Evolutionary conservation across 2,797 vertebrate genomes (phyloP).

Genomic region (Xiphorhynchus erythropygius): DNA sequence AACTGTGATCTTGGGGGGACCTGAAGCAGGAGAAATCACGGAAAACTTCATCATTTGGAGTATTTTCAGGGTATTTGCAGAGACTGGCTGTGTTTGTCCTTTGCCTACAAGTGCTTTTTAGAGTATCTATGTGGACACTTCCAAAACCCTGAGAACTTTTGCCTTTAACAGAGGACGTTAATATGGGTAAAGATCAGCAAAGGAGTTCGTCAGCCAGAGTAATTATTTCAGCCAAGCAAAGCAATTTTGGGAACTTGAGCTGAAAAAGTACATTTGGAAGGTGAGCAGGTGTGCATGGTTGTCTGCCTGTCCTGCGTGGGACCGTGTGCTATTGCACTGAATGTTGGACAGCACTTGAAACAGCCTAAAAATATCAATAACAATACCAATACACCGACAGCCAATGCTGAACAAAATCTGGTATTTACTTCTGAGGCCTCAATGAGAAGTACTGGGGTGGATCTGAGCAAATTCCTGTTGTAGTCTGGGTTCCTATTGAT

Average conservation of each 20-base stretch:
- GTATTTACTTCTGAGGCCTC: background rate
- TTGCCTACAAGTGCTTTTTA: background rate
- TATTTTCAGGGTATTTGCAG: background rate
- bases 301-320: background rate
- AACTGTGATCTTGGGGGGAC: background rate
- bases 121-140: background rate
- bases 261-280: background rate
- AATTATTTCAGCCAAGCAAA: background rate
- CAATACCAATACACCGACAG: background rate
- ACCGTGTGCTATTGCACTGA: accelerated
- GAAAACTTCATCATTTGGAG: background rate
- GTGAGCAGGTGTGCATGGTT: accelerated
- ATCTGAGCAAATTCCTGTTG: background rate
- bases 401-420: background rate
- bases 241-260: background rate
- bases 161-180: background rate
- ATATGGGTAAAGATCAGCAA: background rate
- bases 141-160: background rate
- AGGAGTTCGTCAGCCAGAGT: background rate
- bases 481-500: background rate
- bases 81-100: background rate
- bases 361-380: background rate
- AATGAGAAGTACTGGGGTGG: background rate
- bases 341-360: background rate
- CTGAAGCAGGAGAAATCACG: background rate